Conservation (phyloP, 2,888 invertebrate genomes). For the Escarpia spicata region DNA sequence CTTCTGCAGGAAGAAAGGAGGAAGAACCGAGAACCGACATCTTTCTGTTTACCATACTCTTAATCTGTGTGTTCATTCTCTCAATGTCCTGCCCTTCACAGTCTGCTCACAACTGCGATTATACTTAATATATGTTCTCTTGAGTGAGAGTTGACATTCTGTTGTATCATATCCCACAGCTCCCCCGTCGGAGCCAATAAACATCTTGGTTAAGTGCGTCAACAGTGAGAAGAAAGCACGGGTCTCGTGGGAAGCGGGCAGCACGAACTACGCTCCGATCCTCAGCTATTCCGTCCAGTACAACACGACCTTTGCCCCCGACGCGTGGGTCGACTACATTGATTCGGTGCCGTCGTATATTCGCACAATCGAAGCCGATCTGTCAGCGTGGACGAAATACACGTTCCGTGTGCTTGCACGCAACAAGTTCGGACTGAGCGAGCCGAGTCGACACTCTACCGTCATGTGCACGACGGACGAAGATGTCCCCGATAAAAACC, state of each 20-base stretch:
- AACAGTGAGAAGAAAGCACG: conserved; percentile 60
- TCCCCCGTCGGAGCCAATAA: conserved; percentile 2
- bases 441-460: conserved; percentile 54
- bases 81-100: background rate
- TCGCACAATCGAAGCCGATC: conserved; percentile 5
- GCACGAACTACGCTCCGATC: conserved; percentile 95
- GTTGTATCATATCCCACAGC: background rate
- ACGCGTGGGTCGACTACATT: conserved; percentile 80
- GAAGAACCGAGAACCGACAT: too few relatives aligned
- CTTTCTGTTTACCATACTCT: background rate
- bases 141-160: background rate
- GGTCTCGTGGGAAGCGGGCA: conserved; percentile 88
- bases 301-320: conserved; percentile 93
- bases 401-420: conserved; percentile 63
- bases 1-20: too few relatives aligned
- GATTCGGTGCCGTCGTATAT: background rate
- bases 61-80: background rate
- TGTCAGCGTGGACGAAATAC: conserved; percentile 61
- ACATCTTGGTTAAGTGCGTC: conserved; percentile 27
- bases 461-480: conserved; percentile 53
- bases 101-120: background rate
- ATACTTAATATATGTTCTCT: too few relatives aligned
- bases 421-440: conserved; percentile 63
- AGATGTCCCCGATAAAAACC: conserved; percentile 56
- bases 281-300: conserved; percentile 89